Conservation (phyloP, 2,888 invertebrate genomes). For the Acleris literana region DNA sequence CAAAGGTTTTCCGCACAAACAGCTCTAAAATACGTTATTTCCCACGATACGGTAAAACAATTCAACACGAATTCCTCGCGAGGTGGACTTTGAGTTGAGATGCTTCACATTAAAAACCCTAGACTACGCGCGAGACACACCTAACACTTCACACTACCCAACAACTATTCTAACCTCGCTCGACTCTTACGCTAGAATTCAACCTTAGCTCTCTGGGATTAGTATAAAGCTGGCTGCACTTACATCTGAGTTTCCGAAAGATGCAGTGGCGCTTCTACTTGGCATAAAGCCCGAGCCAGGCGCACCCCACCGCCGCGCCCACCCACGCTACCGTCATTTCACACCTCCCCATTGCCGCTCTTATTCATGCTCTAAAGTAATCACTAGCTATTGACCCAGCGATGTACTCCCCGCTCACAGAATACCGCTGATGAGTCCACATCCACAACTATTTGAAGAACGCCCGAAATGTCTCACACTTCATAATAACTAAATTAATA, state of each 20-base stretch:
- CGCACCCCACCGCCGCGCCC: slow-evolving; percentile 61
- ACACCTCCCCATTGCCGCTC: slow-evolving; percentile 63
- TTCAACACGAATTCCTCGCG: slow-evolving; percentile 58
- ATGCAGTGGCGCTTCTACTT: slow-evolving; percentile 78
- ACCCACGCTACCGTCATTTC: slow-evolving; percentile 62
- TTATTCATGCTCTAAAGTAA: slow-evolving; percentile 64
- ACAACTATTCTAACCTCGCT: slow-evolving; percentile 48
- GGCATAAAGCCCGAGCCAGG: slow-evolving; percentile 72
- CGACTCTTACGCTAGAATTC: slow-evolving; percentile 45
- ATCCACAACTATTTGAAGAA: slow-evolving; percentile 48
- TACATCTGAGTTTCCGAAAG: slow-evolving; percentile 57
- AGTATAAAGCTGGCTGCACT: slow-evolving; percentile 47
- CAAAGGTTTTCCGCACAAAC: slow-evolving; percentile 11
- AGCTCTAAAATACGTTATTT: slow-evolving; percentile 49
- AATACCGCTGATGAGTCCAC: slow-evolving; percentile 43
- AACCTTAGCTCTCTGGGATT: slow-evolving; percentile 51
- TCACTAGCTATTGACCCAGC: slow-evolving; percentile 57
- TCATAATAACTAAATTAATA: slow-evolving; percentile 17
- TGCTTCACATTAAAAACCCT: slow-evolving; percentile 71
- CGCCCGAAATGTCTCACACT: slow-evolving; percentile 42
- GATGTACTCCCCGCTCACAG: slow-evolving; percentile 52
- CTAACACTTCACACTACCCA: slow-evolving; percentile 62
- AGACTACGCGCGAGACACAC: slow-evolving; percentile 76
- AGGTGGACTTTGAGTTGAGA: slow-evolving; percentile 67
- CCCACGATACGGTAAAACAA: slow-evolving; percentile 53